A percentile compares a stretch with the other conserved stretches of the same genome.
Evolutionary conservation across 53 echinoderm and acorn worm genomes (phyloP).

Genomic region (Patiria pectinifera): DNA sequence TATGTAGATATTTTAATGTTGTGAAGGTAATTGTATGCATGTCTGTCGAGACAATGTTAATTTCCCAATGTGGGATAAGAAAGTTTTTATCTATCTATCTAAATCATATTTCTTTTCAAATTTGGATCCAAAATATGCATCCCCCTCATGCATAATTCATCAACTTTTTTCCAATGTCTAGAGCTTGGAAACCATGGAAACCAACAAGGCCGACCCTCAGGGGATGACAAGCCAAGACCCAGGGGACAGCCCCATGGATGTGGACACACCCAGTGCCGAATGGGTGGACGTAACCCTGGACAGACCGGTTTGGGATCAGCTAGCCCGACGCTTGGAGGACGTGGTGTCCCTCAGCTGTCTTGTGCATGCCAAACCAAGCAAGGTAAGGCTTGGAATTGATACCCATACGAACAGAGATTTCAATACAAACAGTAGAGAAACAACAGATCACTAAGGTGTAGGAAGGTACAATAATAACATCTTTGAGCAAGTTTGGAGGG

Average conservation of each 20-base stretch:
- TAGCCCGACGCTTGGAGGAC: conserved; percentile 86
- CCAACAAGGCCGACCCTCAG: neutral
- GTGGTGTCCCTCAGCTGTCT: conserved; percentile 84
- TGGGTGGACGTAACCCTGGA: conserved; percentile 83
- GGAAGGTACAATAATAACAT: too few relatives aligned
- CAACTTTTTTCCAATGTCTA: neutral
- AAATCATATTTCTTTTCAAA: too few relatives aligned
- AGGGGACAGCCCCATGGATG: conserved; percentile 45
- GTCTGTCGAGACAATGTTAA: too few relatives aligned
- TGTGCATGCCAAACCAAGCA: conserved; percentile 77
- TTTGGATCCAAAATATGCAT: neutral
- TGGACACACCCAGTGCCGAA: conserved; percentile 63
- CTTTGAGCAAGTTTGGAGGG: too few relatives aligned
- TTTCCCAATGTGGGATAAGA: too few relatives aligned
- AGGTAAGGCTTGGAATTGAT: conserved; percentile 47
- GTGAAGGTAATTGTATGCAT: too few relatives aligned
- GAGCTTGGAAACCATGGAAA: conserved; percentile 41
- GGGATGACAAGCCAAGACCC: neutral
- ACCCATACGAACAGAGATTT: neutral
- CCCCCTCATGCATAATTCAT: neutral
- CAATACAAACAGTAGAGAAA: neutral
- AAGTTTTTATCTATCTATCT: too few relatives aligned
- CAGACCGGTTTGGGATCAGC: conserved; percentile 76
- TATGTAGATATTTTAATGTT: too few relatives aligned
- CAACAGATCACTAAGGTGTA: neutral